Percentiles rank a stretch among this genome's conserved stretches.
phyloP scores from a whole-genome alignment of 1,140 invertebrate genomes.

The Penaeus chinensis region DNA sequence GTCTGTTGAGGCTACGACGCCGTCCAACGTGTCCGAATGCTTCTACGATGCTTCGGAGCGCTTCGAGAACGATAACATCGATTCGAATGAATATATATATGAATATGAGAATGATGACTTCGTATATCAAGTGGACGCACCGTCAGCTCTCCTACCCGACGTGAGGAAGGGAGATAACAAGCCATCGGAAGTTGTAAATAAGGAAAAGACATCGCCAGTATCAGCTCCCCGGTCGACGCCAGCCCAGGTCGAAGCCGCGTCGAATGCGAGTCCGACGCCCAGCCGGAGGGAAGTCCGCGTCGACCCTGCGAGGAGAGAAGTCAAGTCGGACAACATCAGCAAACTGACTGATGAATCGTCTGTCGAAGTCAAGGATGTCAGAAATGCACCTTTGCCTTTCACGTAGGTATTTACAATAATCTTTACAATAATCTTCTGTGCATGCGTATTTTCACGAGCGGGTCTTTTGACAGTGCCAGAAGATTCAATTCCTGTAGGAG shows the following conservation, averaged over 20 bases:
- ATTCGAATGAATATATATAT: not conserved
- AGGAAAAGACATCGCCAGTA: no score
- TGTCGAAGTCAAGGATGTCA: conserved; percentile 20
- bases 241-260: not conserved
- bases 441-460: no score
- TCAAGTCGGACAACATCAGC: conserved; percentile 58
- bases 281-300: conserved; percentile 31
- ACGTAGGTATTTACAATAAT: conserved; percentile 11
- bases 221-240: no score
- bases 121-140: no score
- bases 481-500: no score
- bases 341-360: conserved; percentile 42
- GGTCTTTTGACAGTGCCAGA: no score
- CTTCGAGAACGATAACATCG: conserved; percentile 32
- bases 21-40: conserved; percentile 44
- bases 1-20: no score
- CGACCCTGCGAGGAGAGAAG: conserved; percentile 50
- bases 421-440: no score
- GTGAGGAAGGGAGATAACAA: no score
- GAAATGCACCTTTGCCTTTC: conserved; percentile 28
- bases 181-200: no score
- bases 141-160: no score
- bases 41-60: conserved; percentile 49
- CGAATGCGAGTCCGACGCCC: not conserved
- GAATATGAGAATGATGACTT: not conserved